phyloP scores from a whole-genome alignment of 2,888 invertebrate genomes.

The Mantis religiosa region DNA sequence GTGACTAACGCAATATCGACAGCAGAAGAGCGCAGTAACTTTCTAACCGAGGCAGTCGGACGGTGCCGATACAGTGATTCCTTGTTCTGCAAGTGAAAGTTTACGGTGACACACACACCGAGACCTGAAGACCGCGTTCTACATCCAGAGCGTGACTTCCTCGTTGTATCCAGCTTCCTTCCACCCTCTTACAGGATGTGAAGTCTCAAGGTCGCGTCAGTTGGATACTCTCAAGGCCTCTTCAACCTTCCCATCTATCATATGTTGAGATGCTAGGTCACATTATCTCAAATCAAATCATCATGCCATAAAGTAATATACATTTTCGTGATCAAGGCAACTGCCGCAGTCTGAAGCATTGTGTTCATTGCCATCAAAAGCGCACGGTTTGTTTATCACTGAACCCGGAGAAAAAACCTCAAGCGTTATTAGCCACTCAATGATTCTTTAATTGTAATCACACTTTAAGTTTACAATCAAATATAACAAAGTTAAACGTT shows the following conservation, averaged over 20 bases:
- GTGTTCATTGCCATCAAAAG: too few species aligned
- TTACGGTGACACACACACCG: neutral
- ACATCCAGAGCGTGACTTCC: neutral
- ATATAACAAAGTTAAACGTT: too few species aligned
- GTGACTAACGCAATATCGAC: too few species aligned
- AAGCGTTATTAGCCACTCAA: too few species aligned
- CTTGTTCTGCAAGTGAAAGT: neutral
- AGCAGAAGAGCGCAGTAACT: neutral
- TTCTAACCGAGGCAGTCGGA: neutral
- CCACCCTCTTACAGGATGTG: neutral
- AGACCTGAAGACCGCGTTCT: neutral
- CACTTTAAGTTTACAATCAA: too few species aligned
- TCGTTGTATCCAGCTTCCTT: neutral
- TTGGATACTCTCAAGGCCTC: neutral
- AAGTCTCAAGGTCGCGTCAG: neutral
- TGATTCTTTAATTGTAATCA: too few species aligned
- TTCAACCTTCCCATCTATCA: neutral
- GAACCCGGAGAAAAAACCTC: too few species aligned
- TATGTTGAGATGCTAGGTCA: neutral
- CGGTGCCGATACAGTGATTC: neutral
- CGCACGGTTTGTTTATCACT: too few species aligned
- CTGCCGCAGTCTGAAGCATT: too few species aligned
- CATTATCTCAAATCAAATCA: too few species aligned
- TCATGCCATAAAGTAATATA: too few species aligned
- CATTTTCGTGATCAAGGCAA: too few species aligned